Evolutionary conservation across 2,113 vertebrate genomes (phyloP).

Genomic region (Mellivora capensis): DNA sequence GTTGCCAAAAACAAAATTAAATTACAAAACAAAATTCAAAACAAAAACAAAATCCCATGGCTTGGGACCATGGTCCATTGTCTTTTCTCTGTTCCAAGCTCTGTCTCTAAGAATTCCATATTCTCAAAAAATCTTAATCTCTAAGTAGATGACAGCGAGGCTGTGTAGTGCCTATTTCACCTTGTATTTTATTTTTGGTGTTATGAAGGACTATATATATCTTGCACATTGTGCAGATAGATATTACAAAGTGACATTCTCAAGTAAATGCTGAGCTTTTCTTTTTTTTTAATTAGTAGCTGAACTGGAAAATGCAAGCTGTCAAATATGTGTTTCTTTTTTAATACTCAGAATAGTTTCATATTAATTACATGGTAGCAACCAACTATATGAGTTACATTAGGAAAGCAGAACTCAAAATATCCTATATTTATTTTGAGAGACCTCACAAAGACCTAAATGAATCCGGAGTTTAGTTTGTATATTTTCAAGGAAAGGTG

Average conservation of each 20-base stretch:
- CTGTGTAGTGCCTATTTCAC: background rate
- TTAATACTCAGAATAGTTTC: background rate
- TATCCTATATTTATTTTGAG: background rate
- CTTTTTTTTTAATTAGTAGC: background rate
- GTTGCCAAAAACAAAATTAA: background rate
- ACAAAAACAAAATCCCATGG: too few relatives aligned
- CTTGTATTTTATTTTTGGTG: background rate
- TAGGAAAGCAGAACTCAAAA: background rate
- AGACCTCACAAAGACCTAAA: background rate
- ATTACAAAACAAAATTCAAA: too few relatives aligned
- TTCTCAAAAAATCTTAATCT: background rate
- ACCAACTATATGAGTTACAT: background rate
- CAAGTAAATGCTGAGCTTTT: background rate
- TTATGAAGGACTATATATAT: background rate
- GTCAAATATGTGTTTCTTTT: background rate
- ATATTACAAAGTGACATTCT: background rate
- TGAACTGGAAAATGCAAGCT: conserved; percentile 9
- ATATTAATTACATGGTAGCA: background rate
- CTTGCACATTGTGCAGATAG: background rate
- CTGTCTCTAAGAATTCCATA: background rate
- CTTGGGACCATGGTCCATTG: background rate
- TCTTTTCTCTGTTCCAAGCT: background rate
- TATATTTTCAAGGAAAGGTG: background rate
- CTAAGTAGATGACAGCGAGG: background rate
- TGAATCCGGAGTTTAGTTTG: background rate